phyloP scores from a whole-genome alignment of 2,113 vertebrate genomes.

The Trematomus loennbergii region DNA sequence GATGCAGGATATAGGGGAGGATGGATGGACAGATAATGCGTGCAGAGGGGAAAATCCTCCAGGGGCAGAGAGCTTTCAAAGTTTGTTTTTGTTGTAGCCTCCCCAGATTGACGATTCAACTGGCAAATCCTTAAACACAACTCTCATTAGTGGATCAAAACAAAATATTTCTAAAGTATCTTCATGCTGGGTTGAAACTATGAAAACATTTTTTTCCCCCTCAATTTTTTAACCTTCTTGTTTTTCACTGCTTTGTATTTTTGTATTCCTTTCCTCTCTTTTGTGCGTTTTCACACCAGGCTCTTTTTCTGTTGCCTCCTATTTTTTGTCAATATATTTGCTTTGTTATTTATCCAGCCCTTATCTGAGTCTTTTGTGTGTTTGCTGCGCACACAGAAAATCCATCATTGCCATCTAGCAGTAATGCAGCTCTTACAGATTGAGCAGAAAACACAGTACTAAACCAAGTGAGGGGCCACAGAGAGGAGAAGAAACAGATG shows the following conservation, averaged over 20 bases:
- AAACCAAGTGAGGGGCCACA: slow-evolving; percentile 29
- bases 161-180: slow-evolving; percentile 39
- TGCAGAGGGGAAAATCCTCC: slow-evolving; percentile 16
- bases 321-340: slow-evolving; percentile 41
- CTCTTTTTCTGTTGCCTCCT: slow-evolving; percentile 14
- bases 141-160: slow-evolving; percentile 28
- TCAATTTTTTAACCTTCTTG: not conserved
- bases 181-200: slow-evolving; percentile 21
- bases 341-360: slow-evolving; percentile 49
- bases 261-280: not conserved
- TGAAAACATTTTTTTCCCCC: not conserved
- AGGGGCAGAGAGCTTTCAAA: not conserved
- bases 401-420: slow-evolving; percentile 54
- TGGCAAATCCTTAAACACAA: slow-evolving; percentile 15
- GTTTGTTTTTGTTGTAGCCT: slow-evolving; percentile 45
- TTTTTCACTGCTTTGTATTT: not conserved
- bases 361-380: slow-evolving; percentile 59
- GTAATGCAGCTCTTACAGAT: slow-evolving; percentile 21
- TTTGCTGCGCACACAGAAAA: slow-evolving; percentile 63
- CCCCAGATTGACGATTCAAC: slow-evolving; percentile 35
- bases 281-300: not conserved
- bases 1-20: slow-evolving; percentile 23
- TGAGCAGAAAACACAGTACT: slow-evolving; percentile 19
- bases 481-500: slow-evolving; percentile 38
- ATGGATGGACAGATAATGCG: slow-evolving; percentile 29